Percentiles rank a stretch among this genome's conserved stretches.
phyloP scores from a whole-genome alignment of 1,140 invertebrate genomes.

The fruit fly (Drosophila melanogaster) region Release_6_plus_ISO1_MT NT_033777.3:28495501-28496000 shows the following conservation, averaged over 20 bases:
- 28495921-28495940: slow-evolving; percentile 85
- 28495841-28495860: slow-evolving; percentile 82
- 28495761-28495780: slow-evolving; percentile 90
- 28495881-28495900: background rate
- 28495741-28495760: slow-evolving; percentile 87
- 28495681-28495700: slow-evolving; percentile 87
- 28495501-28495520: too few species aligned
- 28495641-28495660: slow-evolving; percentile 93
- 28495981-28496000: slow-evolving; percentile 92
- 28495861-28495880: slow-evolving; percentile 4
- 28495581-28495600: slow-evolving; percentile 92
- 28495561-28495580: slow-evolving; percentile 86
- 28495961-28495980: slow-evolving; percentile 92
- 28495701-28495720: slow-evolving; percentile 87
- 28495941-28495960: slow-evolving; percentile 89
- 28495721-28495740: slow-evolving; percentile 89
- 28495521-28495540: background rate
- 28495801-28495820: slow-evolving; percentile 86
- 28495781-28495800: slow-evolving; percentile 87
- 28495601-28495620: slow-evolving; percentile 90
- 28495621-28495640: slow-evolving; percentile 89
- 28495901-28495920: slow-evolving; percentile 36
- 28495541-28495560: slow-evolving; percentile 39
- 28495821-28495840: slow-evolving; percentile 88
- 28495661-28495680: slow-evolving; percentile 91